phyloP scores from a whole-genome alignment of 2,888 invertebrate genomes.

The Uropetala carovei region DNA sequence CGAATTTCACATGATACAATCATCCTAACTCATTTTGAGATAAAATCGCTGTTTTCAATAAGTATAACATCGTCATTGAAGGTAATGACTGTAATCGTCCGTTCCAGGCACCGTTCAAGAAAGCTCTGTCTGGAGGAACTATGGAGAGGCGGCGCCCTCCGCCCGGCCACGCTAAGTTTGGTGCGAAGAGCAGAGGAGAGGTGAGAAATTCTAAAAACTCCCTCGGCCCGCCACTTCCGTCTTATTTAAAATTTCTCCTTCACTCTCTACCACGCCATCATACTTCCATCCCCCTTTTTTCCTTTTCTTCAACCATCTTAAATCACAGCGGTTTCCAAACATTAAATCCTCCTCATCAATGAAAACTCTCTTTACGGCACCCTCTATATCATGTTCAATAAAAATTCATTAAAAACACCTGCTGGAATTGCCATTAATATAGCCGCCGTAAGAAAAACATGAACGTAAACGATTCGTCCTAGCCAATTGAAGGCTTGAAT shows the following conservation, averaged over 20 bases:
- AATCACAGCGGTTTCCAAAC: background rate
- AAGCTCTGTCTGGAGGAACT: constrained; percentile 67
- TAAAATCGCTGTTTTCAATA: no score
- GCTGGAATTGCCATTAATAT: no score
- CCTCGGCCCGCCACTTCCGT: background rate
- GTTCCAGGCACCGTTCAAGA: constrained; percentile 60
- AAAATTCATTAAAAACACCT: no score
- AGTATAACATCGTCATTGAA: background rate
- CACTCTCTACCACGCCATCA: background rate
- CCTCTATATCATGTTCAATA: background rate
- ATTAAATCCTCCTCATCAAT: background rate
- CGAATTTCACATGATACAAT: no score
- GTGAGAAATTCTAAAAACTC: constrained; percentile 35
- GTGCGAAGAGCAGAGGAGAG: constrained; percentile 66
- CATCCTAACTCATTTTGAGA: no score
- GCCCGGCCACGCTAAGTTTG: constrained; percentile 66
- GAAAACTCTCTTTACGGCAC: background rate
- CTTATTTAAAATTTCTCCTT: background rate
- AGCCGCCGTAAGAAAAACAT: no score
- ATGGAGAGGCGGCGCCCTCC: constrained; percentile 68
- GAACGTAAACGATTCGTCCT: no score
- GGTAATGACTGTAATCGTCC: constrained; percentile 37
- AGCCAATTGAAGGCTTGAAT: no score
- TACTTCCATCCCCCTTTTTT: background rate
- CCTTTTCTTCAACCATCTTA: background rate